These are phyloP conservation scores for Planiliza haematocheilus DNA, from an alignment of 2,113 vertebrate genomes.

Conservation along the genomic window DNA sequence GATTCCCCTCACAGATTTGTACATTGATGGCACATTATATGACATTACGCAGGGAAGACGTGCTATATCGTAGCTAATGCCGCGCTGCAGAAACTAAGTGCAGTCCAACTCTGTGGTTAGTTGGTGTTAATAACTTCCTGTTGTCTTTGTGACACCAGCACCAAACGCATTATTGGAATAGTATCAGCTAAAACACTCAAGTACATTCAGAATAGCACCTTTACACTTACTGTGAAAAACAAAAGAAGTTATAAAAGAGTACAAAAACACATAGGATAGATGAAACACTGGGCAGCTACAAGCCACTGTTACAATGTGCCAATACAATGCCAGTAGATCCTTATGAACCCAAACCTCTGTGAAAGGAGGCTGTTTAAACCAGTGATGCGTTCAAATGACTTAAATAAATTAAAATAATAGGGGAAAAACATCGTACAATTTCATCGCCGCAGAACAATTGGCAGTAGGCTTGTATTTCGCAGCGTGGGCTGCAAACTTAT, in stretches of 20 bases:
- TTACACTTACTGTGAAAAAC: slow-evolving; percentile 38
- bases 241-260: slow-evolving; percentile 63
- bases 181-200: slow-evolving; percentile 33
- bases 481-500: slow-evolving; percentile 5
- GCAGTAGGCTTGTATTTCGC: slow-evolving; percentile 9
- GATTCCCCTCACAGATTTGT: slow-evolving; percentile 14
- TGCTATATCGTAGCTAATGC: background rate
- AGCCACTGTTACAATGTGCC: slow-evolving; percentile 40
- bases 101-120: slow-evolving; percentile 19
- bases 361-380: slow-evolving; percentile 34
- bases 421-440: slow-evolving; percentile 39
- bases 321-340: slow-evolving; percentile 22
- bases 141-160: slow-evolving; percentile 23
- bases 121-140: slow-evolving; percentile 1
- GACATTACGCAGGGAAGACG: background rate
- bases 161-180: slow-evolving; percentile 1
- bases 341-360: slow-evolving; percentile 27
- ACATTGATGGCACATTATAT: background rate
- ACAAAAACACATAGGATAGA: slow-evolving; percentile 62
- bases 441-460: slow-evolving; percentile 16
- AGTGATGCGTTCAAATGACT: slow-evolving; percentile 56
- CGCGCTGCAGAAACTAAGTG: slow-evolving; percentile 19
- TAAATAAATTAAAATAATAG: slow-evolving; percentile 72
- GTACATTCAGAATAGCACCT: slow-evolving; percentile 75
- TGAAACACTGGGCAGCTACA: slow-evolving; percentile 32